Conservation (phyloP, 1,140 invertebrate species). For the Elysia chlorotica region DNA sequence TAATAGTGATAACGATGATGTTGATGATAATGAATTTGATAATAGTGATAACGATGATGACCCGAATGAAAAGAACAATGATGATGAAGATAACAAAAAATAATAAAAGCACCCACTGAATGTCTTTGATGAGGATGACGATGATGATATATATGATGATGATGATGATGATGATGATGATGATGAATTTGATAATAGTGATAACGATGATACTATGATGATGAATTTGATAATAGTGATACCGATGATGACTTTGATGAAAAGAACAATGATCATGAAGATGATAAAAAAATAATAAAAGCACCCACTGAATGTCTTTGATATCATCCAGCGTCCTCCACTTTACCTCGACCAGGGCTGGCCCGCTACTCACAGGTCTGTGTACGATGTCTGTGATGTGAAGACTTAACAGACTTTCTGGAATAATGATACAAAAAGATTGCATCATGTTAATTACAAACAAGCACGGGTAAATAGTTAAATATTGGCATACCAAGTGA, state of each 20-base stretch:
- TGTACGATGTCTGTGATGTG: constrained; percentile 20
- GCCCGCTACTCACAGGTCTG: constrained; percentile 18
- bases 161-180: too few species aligned
- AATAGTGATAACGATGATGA: background rate
- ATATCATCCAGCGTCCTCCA: constrained; percentile 13
- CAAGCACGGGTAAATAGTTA: background rate
- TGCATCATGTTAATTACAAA: background rate
- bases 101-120: background rate
- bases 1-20: background rate
- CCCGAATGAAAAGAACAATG: background rate
- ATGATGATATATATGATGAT: too few species aligned
- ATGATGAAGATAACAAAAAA: background rate
- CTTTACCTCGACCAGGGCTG: constrained; percentile 22
- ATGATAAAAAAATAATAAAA: background rate
- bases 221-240: background rate
- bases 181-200: too few species aligned
- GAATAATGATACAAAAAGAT: background rate
- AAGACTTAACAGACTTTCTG: background rate
- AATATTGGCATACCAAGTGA: background rate
- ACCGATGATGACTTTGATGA: background rate
- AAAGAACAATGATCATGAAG: background rate
- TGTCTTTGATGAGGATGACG: background rate
- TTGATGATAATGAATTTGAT: too few species aligned
- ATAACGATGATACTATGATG: too few species aligned
- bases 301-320: background rate